Evolutionary conservation across 2,888 invertebrate genomes (phyloP).

Genomic region (Dugesia japonica): DNA sequence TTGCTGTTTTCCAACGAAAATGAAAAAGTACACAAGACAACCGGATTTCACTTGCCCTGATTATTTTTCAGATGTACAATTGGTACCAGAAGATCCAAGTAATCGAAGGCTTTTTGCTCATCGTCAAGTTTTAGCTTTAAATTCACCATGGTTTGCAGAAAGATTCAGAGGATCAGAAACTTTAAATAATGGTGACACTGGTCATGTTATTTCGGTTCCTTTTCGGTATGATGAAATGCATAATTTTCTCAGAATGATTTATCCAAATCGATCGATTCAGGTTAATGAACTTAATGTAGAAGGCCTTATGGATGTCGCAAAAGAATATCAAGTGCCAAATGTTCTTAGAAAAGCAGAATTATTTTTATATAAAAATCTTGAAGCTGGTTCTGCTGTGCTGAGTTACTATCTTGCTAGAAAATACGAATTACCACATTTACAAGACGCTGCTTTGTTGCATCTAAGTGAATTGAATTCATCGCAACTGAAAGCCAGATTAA

Average conservation of each 20-base stretch:
- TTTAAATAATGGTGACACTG: constrained; percentile 25
- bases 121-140: constrained; percentile 27
- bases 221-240: constrained; percentile 26
- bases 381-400: constrained; percentile 30
- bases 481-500: constrained; percentile 27
- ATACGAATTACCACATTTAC: constrained; percentile 26
- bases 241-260: constrained; percentile 30
- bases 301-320: constrained; percentile 33
- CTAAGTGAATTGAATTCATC: constrained; percentile 32
- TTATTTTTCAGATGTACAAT: constrained; percentile 26
- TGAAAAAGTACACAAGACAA: constrained; percentile 28
- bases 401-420: constrained; percentile 31
- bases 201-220: constrained; percentile 21
- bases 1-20: constrained; percentile 31
- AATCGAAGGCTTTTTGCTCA: constrained; percentile 30
- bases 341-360: constrained; percentile 31
- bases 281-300: constrained; percentile 26
- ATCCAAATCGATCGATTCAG: constrained; percentile 26
- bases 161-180: neutral
- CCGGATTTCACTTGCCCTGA: constrained; percentile 29
- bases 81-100: constrained; percentile 28
- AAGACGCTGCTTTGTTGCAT: constrained; percentile 33
- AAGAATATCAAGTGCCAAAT: constrained; percentile 31
- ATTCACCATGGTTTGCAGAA: constrained; percentile 30
- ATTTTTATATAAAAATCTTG: constrained; percentile 29